A percentile compares a stretch with the other conserved stretches of the same genome.
Conservation (phyloP, 1,140 invertebrate species). For the Branchinecta lynchi region DNA sequence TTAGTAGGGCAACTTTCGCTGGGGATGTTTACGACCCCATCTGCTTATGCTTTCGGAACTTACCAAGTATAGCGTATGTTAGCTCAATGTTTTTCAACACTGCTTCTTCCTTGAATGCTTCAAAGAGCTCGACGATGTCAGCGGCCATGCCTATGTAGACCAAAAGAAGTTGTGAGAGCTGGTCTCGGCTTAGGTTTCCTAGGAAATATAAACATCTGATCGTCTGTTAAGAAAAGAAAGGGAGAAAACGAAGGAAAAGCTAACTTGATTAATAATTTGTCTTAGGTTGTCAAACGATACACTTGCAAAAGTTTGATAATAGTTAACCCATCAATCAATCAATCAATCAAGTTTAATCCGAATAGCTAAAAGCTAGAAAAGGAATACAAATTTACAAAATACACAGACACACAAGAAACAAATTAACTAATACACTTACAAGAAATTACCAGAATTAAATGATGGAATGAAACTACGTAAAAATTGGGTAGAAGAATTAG, state of each 20-base stretch:
- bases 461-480: no score
- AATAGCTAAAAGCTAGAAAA: no score
- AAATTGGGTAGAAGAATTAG: no score
- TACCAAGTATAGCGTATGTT: constrained; percentile 24
- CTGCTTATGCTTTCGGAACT: constrained; percentile 9
- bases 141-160: constrained; percentile 63
- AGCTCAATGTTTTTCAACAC: constrained; percentile 23
- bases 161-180: constrained; percentile 73
- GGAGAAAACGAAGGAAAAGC: not conserved
- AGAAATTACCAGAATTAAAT: no score
- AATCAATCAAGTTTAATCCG: no score
- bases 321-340: no score
- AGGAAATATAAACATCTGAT: not conserved
- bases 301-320: constrained; percentile 7
- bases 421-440: no score
- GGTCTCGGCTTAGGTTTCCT: constrained; percentile 71
- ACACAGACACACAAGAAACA: no score
- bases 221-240: not conserved
- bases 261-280: no score
- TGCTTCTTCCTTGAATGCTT: constrained; percentile 56
- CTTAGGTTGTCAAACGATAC: not conserved
- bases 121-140: constrained; percentile 91
- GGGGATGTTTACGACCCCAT: no score
- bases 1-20: no score
- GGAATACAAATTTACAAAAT: no score